Conservation (phyloP, 2,113 vertebrate species). For the Corythornis vintsioides region DNA sequence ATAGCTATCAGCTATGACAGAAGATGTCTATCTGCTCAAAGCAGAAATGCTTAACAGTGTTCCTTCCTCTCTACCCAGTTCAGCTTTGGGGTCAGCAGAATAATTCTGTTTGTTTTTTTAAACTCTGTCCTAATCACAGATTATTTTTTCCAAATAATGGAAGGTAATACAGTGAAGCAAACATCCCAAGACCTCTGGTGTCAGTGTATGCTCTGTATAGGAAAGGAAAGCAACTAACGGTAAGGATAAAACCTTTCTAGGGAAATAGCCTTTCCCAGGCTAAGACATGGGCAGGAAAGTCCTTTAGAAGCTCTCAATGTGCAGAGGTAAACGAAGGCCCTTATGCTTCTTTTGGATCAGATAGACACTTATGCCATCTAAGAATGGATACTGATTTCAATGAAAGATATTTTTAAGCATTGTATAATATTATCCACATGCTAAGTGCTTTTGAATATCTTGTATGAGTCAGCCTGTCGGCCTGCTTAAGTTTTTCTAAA, state of each 20-base stretch:
- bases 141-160: neutral
- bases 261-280: neutral
- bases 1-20: neutral
- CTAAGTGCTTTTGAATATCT: neutral
- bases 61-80: neutral
- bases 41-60: neutral
- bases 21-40: neutral
- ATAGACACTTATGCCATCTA: rapidly evolving
- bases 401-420: neutral
- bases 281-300: neutral
- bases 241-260: neutral
- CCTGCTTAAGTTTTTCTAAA: neutral
- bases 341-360: neutral
- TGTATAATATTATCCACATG: neutral
- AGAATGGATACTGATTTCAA: neutral
- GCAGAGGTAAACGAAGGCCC: neutral
- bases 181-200: neutral
- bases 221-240: neutral
- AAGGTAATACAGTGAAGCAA: neutral
- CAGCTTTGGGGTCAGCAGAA: neutral
- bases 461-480: neutral
- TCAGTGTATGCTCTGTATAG: neutral
- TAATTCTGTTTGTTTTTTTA: neutral
- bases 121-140: neutral
- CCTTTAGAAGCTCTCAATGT: neutral